Evolutionary conservation across 2,113 vertebrate genomes (phyloP), one percentile per base, ranked within the genome.

Genomic region (Channa argus): DNA sequence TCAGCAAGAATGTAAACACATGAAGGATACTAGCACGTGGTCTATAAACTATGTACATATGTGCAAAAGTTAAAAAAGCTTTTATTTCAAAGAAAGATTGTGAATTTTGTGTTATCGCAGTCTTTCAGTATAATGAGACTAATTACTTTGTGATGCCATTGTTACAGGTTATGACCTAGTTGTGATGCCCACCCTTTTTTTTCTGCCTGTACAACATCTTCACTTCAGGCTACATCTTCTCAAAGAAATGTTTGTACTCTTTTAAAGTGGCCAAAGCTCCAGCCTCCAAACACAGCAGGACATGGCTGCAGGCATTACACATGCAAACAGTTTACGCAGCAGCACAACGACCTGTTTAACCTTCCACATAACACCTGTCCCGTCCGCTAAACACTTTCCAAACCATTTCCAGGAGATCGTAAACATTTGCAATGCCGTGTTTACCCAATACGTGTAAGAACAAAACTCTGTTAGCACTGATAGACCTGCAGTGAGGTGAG

Each of bases 291-390:
- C 71, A 52, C 44, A 38, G 45, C 34, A 8, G 12, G 5, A 59
- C 47, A 33, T 55, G 50, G 71, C 77, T 54, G 62, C 84, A 79
- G 77, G 71, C 70, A 64, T 56, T 59, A 41, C 39, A 66, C 33
- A 86, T 52, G 69, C 79, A 92, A 93, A 94, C 89, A 87, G 88
- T 94, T 94, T 93, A 93, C 49, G 41, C 69, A 53, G 66, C 74
- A 7, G 63, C 74, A 66, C 49, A n/a, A 61, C 65, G 89, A 84
- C 86, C 52, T 86, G 85, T 88, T 92, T 90, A 88, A 90, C 86
- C 84, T 84, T 66, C 79, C 77, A 66, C 88, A 92, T 86, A 92
- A 82, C 88, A 89, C 90, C 88, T 92, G 85, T 91, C 91, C 56
- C 5, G 36, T 81, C 61, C n/a, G 55, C 88, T 87, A 93, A 94